Conservation (phyloP, 1,140 invertebrate genomes). For the Cherax destructor region DNA sequence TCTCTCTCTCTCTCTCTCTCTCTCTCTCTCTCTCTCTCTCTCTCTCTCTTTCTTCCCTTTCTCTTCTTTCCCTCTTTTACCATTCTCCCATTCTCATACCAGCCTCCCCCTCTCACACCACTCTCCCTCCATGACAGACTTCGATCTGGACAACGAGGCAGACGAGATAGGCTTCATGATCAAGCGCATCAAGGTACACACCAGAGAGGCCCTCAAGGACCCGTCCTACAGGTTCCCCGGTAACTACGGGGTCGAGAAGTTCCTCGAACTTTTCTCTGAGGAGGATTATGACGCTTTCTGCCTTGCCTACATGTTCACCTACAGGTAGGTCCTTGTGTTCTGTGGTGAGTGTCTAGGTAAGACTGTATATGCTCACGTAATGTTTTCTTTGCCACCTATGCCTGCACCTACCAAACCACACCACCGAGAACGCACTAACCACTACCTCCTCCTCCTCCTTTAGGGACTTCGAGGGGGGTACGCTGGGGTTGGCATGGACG, state of each 20-base stretch:
- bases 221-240: slow-evolving; percentile 91
- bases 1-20: too few relatives aligned
- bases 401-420: not conserved
- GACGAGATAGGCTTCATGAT: slow-evolving; percentile 98
- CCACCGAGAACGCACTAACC: not conserved
- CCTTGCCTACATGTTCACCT: slow-evolving; percentile 99
- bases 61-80: too few relatives aligned
- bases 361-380: not conserved
- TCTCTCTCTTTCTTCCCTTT: not conserved
- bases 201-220: slow-evolving; percentile 74
- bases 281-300: slow-evolving; percentile 99
- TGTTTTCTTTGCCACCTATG: not conserved
- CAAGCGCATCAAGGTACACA: slow-evolving; percentile 95
- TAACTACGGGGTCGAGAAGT: slow-evolving; percentile 96
- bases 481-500: slow-evolving; percentile 97
- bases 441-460: not conserved
- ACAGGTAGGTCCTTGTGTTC: slow-evolving; percentile 75
- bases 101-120: not conserved
- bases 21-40: not conserved
- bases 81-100: not conserved
- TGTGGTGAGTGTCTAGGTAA: not conserved
- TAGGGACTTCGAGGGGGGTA: slow-evolving; percentile 98
- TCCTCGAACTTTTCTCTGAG: slow-evolving; percentile 94
- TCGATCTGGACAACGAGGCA: slow-evolving; percentile 91
- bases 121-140: slow-evolving; percentile 81